These are phyloP conservation scores for Callaeas wilsoni DNA, from an alignment of 2,113 vertebrate genomes.

Conservation along the genomic window DNA sequence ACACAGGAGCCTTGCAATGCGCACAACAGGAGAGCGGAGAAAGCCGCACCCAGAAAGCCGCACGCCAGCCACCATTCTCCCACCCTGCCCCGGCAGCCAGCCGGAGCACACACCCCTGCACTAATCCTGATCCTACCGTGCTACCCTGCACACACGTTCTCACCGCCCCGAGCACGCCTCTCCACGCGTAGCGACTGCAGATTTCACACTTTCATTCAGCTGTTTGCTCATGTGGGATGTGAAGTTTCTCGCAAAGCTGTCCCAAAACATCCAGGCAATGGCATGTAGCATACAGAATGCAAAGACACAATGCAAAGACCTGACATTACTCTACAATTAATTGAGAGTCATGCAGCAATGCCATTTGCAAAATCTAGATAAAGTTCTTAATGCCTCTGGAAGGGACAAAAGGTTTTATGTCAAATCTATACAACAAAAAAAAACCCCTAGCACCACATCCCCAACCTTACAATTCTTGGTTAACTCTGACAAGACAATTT, in stretches of 20 bases:
- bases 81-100: rapidly evolving
- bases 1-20: rapidly evolving
- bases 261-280: background rate
- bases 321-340: background rate
- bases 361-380: background rate
- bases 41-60: too few relatives aligned
- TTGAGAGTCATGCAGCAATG: background rate
- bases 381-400: background rate
- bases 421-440: background rate
- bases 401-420: background rate
- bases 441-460: rapidly evolving
- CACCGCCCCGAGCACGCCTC: rapidly evolving
- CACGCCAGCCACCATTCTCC: rapidly evolving
- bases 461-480: background rate
- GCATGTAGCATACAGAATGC: background rate
- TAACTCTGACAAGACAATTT: background rate
- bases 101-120: rapidly evolving
- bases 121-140: rapidly evolving
- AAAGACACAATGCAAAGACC: background rate
- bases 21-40: rapidly evolving
- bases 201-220: background rate
- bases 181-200: rapidly evolving
- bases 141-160: rapidly evolving
- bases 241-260: background rate
- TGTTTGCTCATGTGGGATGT: rapidly evolving